Evolutionary conservation across 2,113 vertebrate species (phyloP), one percentile per base, ranked within the genome.

Genomic region (Chamaea fasciata): DNA sequence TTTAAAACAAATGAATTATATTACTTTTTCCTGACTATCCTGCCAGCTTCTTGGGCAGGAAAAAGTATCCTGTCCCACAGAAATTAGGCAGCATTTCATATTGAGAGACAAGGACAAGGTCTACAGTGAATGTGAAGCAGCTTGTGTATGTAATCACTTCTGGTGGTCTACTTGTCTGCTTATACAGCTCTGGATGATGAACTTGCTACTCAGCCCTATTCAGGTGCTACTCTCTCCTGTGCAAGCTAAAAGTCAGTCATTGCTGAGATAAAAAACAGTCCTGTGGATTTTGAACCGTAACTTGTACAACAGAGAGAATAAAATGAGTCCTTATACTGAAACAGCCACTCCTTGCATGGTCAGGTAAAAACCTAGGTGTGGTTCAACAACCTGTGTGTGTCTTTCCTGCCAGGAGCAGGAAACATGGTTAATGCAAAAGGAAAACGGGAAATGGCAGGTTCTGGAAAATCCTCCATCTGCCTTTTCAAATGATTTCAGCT

Each of bases 401-500:
- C 50, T 50, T 64, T 64, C 50, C n/a, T 95, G 26, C 21, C 90
- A 97, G 86, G 41, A 96, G 60, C 78, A 93, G 87, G 68, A 71
- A 86, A 89, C 42, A 83, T 79, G 82, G 94, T 59, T 52, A 97
- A 96, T 83, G 47, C 41, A 47, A 39, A 90, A 73, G 31, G 41
- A 79, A 90, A 97, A 37, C 14, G 77, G 21, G 64, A 86, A 57
- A 79, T 92, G 77, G 56, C 47, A 88, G 74, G 74, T 76, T 82
- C 73, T 83, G 65, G 47, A 91, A 91, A 74, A 70, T 83, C 37
- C 76, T 93, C 86, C 94, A 89, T 94, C 88, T 96, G 95, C 76
- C 76, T 95, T 90, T 95, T 96, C 91, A 96, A 97, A 92, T 94
- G 84, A 60, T 90, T 96, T 83, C 91, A 96, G 95, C 80, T 97